phyloP scores from a whole-genome alignment of 37 sponge, comb jelly and placozoan species.

The Eunapius fragilis region DNA sequence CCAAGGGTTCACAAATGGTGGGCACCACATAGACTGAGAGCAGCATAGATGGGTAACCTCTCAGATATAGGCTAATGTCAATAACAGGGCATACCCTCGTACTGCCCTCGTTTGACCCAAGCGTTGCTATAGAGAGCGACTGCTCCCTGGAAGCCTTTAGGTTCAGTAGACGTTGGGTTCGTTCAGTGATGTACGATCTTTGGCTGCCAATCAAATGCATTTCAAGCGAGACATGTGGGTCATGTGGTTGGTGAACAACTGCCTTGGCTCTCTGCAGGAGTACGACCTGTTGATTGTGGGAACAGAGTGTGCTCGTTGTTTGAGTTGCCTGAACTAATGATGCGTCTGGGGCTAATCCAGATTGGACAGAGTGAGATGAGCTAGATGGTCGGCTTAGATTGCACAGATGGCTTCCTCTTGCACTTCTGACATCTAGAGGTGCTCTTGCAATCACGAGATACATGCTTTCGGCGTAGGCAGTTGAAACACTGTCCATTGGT shows the following conservation, averaged over 20 bases:
- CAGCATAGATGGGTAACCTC: background rate
- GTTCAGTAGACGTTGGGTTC: background rate
- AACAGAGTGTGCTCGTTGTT: no score
- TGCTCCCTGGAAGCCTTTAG: background rate
- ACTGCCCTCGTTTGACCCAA: constrained; percentile 15
- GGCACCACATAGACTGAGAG: background rate
- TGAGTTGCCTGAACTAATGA: background rate
- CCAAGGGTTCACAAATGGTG: background rate
- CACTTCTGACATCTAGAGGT: constrained; percentile 6
- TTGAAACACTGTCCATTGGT: constrained; percentile 7
- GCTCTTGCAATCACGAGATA: constrained; percentile 2
- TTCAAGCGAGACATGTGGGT: background rate
- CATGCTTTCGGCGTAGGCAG: background rate
- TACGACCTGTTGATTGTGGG: background rate
- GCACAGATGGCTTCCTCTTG: constrained; percentile 10
- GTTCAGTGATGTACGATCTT: constrained; percentile 39
- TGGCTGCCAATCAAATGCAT: constrained; percentile 9
- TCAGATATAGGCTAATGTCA: background rate
- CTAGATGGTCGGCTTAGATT: no score
- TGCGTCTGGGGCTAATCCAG: background rate
- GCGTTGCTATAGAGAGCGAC: constrained; percentile 9
- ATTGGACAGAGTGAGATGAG: no score
- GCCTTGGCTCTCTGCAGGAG: constrained; percentile 22
- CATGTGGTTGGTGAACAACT: background rate
- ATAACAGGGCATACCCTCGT: background rate